Evolutionary conservation across 2,797 vertebrate species (phyloP).

Genomic region (Corythornis leucogaster): DNA sequence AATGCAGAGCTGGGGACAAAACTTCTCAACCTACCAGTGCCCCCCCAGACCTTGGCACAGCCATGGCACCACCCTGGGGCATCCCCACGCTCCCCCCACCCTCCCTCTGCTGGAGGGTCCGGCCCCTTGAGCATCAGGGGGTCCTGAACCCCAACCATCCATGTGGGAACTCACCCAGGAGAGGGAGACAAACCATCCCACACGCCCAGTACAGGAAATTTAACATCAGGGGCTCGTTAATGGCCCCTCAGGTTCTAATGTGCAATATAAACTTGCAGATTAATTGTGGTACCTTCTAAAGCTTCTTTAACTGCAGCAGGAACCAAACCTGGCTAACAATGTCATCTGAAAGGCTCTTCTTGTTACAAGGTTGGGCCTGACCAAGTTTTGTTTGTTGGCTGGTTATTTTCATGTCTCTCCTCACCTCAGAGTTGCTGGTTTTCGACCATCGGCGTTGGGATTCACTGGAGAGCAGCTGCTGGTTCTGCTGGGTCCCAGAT

Average conservation of each 20-base stretch:
- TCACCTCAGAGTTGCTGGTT: rapidly evolving
- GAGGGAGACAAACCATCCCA: background rate
- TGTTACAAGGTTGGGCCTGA: background rate
- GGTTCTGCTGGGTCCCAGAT: rapidly evolving
- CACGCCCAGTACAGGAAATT: conserved; percentile 9
- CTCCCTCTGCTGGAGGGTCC: rapidly evolving
- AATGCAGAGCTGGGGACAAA: rapidly evolving
- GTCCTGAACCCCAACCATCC: rapidly evolving
- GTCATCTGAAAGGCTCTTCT: background rate
- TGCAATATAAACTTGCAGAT: conserved; percentile 31
- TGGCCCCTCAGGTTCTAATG: background rate
- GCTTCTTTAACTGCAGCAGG: conserved; percentile 28
- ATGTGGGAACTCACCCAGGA: background rate
- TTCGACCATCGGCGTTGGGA: rapidly evolving
- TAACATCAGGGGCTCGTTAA: background rate
- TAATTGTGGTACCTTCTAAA: conserved; percentile 23
- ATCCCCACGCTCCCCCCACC: rapidly evolving
- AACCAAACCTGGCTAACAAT: conserved; percentile 17
- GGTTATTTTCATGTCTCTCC: background rate
- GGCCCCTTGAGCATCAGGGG: background rate
- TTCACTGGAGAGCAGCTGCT: background rate
- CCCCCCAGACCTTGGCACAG: background rate
- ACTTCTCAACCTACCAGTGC: rapidly evolving
- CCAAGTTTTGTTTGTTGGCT: background rate
- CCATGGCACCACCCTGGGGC: background rate